Evolutionary conservation across 1,140 invertebrate genomes (phyloP).

Genomic region (Bombus consobrinus): DNA sequence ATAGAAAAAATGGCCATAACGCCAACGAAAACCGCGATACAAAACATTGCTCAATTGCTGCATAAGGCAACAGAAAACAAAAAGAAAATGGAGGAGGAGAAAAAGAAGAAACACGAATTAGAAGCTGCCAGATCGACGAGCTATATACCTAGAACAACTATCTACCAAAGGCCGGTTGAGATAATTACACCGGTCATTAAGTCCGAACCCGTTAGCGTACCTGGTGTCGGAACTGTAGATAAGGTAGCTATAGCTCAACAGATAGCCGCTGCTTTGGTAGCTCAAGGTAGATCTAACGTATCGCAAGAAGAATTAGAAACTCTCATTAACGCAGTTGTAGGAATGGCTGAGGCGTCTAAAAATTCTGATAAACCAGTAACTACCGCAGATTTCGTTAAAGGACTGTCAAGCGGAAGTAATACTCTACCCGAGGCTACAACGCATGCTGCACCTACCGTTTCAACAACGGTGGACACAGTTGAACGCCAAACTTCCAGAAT

Average conservation of each 20-base stretch:
- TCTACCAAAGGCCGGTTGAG: constrained; percentile 69
- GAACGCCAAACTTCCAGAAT: constrained; percentile 79
- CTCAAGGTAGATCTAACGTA: constrained; percentile 90
- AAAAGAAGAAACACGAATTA: constrained; percentile 73
- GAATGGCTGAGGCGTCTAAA: constrained; percentile 85
- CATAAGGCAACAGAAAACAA: constrained; percentile 85
- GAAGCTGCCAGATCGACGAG: constrained; percentile 68
- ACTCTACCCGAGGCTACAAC: constrained; percentile 28
- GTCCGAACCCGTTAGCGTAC: constrained; percentile 84
- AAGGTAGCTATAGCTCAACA: constrained; percentile 89
- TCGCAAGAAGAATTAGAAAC: constrained; percentile 89
- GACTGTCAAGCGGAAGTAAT: constrained; percentile 71
- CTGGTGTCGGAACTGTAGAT: constrained; percentile 87
- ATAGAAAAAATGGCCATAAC: constrained; percentile 86
- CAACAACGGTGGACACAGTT: not conserved
- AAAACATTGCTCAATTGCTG: constrained; percentile 87
- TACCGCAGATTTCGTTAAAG: constrained; percentile 82
- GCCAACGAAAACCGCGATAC: constrained; percentile 85
- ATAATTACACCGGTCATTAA: constrained; percentile 66
- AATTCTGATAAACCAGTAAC: constrained; percentile 83
- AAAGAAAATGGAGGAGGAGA: constrained; percentile 82
- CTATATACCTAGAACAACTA: constrained; percentile 66
- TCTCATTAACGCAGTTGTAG: constrained; percentile 89
- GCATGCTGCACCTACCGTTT: not conserved
- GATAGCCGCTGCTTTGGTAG: constrained; percentile 89